A percentile compares a stretch with the other conserved stretches of the same genome.
Conservation (phyloP, 2,888 invertebrate species). For the Ormyrus nitidulus region DNA sequence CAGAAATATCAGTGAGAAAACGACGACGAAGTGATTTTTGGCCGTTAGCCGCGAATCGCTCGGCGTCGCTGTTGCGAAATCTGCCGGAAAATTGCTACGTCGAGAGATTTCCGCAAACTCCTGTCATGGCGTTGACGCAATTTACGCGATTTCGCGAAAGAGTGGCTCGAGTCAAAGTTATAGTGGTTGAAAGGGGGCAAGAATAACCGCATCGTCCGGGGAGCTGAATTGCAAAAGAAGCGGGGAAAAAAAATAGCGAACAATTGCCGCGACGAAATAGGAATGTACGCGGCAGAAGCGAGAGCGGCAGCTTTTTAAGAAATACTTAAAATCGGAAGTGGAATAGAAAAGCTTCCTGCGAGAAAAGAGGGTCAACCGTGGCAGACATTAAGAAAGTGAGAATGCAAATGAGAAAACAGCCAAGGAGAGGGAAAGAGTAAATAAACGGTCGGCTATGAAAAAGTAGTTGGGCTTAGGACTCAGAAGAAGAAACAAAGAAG, state of each 20-base stretch:
- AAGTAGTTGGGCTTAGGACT: constrained; percentile 24
- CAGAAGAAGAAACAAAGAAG: constrained; percentile 39
- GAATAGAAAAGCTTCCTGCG: constrained; percentile 14
- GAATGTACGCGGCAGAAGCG: too few species aligned
- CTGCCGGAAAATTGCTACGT: constrained; percentile 7
- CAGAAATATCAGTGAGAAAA: constrained; percentile 14
- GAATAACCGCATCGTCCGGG: not conserved
- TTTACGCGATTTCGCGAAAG: constrained; percentile 30
- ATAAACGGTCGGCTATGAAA: constrained; percentile 21
- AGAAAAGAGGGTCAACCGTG: constrained; percentile 12
- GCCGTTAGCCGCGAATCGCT: constrained; percentile 12
- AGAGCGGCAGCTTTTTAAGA: constrained; percentile 18
- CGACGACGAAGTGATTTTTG: constrained; percentile 27
- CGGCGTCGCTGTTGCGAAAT: not conserved
- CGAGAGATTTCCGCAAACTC: not conserved
- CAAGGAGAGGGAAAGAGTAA: not conserved
- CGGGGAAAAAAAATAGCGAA: not conserved
- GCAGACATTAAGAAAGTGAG: constrained; percentile 49
- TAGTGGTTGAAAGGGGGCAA: too few species aligned
- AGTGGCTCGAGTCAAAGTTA: too few species aligned
- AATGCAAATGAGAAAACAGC: constrained; percentile 48
- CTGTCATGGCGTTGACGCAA: constrained; percentile 18
- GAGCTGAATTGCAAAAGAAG: not conserved
- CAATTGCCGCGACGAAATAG: constrained; percentile 11
- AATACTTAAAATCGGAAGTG: constrained; percentile 24